Base-by-base conservation (phyloP, 2,797 vertebrate species). In the Labeo calbasu region DNA sequence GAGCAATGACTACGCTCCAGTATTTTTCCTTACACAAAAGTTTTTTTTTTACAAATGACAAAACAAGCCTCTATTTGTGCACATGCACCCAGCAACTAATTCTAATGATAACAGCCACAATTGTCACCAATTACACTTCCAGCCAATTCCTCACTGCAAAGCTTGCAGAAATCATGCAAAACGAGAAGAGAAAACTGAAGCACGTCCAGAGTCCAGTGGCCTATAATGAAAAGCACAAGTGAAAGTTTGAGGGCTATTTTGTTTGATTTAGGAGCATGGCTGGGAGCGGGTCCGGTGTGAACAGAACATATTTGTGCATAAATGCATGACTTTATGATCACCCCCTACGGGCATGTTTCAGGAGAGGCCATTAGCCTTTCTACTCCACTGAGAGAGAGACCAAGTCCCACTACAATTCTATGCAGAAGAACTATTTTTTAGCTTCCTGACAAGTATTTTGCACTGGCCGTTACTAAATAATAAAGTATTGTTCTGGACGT, bases 261-360 rank as follows among this genome's bases (percentile, higher is more conserved):
- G 51, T 65, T 82, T 85, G 81, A 87, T 85, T 82, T 75, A 83
- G 77, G 51, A 80, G 36, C 61, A 55, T 68, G 73, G 59, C 66
- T 57, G 25, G 28, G 71, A 87, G 76, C 40, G 14, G 51, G 75
- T 84, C 82, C 66, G 15, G 65, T 79, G 82, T 79, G 76, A 84
- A 84, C 40, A 84, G 79, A 86, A 85, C 40, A 61, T 78, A 76
- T 83, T 71, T 66, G 77, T 85, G 78, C 46, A 84, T 78, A 86
- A 83, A 85, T 85, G 83, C 73, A 85, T 69, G 77, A 83, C 63
- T 87, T 86, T 86, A 86, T 14, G 84, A 87, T 77, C 59, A 46
- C 59, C 61, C 76, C 83, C 81, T 81, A 21, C 5, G 66, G 83
- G 85, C 78, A 66, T 81, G 76, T 83, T 85, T 88, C 71, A 69